These are phyloP conservation scores for Nanorana parkeri DNA, from an alignment of 2,113 vertebrate species.

Conservation along the genomic window DNA sequence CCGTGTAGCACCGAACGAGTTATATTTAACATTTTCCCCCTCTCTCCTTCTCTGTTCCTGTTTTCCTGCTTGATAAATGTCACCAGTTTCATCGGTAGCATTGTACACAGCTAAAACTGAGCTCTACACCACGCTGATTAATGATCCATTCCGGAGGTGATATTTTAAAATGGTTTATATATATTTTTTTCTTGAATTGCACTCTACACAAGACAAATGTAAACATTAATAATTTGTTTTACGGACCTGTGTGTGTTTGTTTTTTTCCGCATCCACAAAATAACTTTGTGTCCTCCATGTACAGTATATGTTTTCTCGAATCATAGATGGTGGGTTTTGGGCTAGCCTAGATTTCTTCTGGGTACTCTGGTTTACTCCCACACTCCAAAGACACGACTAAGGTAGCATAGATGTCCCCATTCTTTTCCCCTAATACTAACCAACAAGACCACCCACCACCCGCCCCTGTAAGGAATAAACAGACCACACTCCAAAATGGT, in stretches of 20 bases:
- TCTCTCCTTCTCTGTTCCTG: constrained; percentile 36
- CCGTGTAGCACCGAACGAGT: constrained; percentile 50
- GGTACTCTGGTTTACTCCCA: no score
- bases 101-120: constrained; percentile 50
- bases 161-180: constrained; percentile 36
- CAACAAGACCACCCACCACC: no score
- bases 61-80: constrained; percentile 56
- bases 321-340: not conserved
- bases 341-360: no score
- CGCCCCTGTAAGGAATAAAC: no score
- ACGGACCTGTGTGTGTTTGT: not conserved
- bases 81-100: constrained; percentile 48
- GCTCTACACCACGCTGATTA: constrained; percentile 57
- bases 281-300: constrained; percentile 13
- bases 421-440: no score
- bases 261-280: constrained; percentile 30
- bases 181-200: constrained; percentile 54
- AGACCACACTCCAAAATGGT: no score
- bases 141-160: constrained; percentile 52
- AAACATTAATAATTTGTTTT: constrained; percentile 58
- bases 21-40: constrained; percentile 48
- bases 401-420: no score
- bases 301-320: not conserved
- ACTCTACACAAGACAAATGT: constrained; percentile 59
- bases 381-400: no score